These are phyloP conservation scores for Ormyrus labotus DNA, from an alignment of 2,888 invertebrate species.

Conservation along the genomic window DNA sequence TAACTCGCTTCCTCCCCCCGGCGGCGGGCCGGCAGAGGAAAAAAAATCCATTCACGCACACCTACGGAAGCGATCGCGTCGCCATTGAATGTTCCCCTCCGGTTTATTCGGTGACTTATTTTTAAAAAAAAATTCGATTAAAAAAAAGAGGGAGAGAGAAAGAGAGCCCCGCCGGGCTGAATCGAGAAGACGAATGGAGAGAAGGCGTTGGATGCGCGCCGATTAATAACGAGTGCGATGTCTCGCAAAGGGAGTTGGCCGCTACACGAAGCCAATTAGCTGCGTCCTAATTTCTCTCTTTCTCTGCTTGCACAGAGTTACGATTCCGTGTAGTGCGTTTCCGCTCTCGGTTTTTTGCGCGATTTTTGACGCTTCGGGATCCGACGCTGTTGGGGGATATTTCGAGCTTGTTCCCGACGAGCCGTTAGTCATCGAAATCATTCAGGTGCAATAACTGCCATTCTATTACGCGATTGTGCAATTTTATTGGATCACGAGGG, in stretches of 20 bases:
- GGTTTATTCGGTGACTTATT: slow-evolving; percentile 17
- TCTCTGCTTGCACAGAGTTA: neutral
- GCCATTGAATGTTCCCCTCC: neutral
- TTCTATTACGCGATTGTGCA: slow-evolving; percentile 30
- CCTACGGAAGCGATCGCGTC: neutral
- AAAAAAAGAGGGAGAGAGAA: neutral
- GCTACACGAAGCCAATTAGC: slow-evolving; percentile 54
- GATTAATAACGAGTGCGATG: slow-evolving; percentile 44
- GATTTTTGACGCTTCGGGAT: slow-evolving; percentile 39
- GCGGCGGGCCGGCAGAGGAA: neutral
- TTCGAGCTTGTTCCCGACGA: slow-evolving; percentile 1
- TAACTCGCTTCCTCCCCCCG: neutral
- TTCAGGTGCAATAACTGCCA: slow-evolving; percentile 26
- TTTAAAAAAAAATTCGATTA: neutral
- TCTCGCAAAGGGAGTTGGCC: slow-evolving; percentile 33
- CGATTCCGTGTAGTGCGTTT: neutral
- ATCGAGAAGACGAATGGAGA: neutral
- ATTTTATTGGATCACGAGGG: slow-evolving; percentile 9
- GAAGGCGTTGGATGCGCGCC: neutral
- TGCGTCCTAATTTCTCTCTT: slow-evolving; percentile 41
- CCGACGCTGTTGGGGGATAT: neutral
- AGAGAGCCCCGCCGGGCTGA: too few relatives aligned
- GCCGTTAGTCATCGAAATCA: slow-evolving; percentile 5
- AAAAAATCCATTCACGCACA: slow-evolving; percentile 9
- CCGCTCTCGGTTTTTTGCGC: slow-evolving; percentile 1